These are phyloP conservation scores for Palythoa heliodiscus DNA, from an alignment of 92 coral and sea anemone species.

Conservation along the genomic window DNA sequence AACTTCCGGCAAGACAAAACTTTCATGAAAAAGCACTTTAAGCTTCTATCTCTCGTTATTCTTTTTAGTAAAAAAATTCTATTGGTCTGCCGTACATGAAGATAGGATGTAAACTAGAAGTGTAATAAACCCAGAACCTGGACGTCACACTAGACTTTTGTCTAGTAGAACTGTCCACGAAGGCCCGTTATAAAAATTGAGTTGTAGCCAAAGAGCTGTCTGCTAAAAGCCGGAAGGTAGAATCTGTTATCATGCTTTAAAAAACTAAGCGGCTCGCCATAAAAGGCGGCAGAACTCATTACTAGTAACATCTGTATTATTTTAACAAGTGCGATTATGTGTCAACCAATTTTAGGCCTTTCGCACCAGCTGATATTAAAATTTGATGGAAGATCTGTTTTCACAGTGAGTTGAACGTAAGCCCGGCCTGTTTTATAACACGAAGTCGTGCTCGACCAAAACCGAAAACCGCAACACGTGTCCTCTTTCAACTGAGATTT, in stretches of 20 bases:
- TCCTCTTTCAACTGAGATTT: constrained; percentile 26
- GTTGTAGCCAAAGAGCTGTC: constrained; percentile 42
- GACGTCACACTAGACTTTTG: not conserved
- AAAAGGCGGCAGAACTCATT: constrained; percentile 11
- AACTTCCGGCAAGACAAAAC: constrained; percentile 19
- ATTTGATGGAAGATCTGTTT: not conserved
- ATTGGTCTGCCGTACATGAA: not conserved
- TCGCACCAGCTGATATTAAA: not conserved
- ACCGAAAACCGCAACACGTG: constrained; percentile 46
- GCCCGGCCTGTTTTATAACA: not conserved
- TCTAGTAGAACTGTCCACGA: constrained; percentile 9
- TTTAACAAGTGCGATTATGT: constrained; percentile 18
- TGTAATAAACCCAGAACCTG: not conserved
- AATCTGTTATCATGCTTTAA: constrained; percentile 37
- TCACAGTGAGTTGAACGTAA: not conserved
- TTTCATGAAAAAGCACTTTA: not conserved
- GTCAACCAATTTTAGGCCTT: not conserved
- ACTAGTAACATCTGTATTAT: not conserved
- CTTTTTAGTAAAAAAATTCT: not conserved
- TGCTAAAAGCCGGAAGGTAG: constrained; percentile 34
- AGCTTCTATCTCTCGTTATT: not conserved
- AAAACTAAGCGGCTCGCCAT: constrained; percentile 6
- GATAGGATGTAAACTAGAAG: not conserved
- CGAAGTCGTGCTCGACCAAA: not conserved
- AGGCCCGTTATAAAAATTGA: constrained; percentile 38